phyloP scores from a whole-genome alignment of 2,113 vertebrate genomes.

The Petaurus breviceps region DNA sequence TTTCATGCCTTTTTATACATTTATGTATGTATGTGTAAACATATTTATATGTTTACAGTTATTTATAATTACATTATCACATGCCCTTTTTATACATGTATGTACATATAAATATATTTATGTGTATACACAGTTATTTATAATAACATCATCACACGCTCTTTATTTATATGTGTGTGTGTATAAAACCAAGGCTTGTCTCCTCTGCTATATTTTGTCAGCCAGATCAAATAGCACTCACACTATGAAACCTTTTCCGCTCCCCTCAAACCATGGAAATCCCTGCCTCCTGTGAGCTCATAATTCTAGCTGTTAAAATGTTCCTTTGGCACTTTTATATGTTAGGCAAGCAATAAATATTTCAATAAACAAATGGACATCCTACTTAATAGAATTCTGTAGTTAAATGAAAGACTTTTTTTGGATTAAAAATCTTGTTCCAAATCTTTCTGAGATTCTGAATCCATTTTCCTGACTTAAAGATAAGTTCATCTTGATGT shows the following conservation, averaged over 20 bases:
- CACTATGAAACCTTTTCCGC: not conserved
- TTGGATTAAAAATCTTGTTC: slow-evolving; percentile 63
- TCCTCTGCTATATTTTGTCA: not conserved
- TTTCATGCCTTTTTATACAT: no score
- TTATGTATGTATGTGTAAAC: no score
- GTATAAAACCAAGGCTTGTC: not conserved
- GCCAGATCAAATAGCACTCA: not conserved
- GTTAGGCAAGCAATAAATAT: slow-evolving; percentile 23
- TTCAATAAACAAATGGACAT: slow-evolving; percentile 52
- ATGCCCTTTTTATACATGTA: no score
- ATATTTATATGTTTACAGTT: not conserved
- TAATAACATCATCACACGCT: not conserved
- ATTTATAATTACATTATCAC: not conserved
- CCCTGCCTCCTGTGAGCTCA: not conserved
- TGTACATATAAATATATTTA: not conserved
- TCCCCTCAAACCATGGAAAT: not conserved
- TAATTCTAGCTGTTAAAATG: not conserved
- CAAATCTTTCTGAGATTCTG: slow-evolving; percentile 63
- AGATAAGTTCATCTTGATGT: slow-evolving; percentile 59
- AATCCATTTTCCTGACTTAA: slow-evolving; percentile 62
- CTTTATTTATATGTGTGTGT: not conserved
- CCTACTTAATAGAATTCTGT: slow-evolving; percentile 53
- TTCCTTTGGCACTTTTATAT: not conserved
- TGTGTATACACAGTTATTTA: not conserved
- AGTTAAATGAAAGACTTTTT: slow-evolving; percentile 64